phyloP scores from a whole-genome alignment of 1,140 invertebrate species.

The Proales similis region DNA sequence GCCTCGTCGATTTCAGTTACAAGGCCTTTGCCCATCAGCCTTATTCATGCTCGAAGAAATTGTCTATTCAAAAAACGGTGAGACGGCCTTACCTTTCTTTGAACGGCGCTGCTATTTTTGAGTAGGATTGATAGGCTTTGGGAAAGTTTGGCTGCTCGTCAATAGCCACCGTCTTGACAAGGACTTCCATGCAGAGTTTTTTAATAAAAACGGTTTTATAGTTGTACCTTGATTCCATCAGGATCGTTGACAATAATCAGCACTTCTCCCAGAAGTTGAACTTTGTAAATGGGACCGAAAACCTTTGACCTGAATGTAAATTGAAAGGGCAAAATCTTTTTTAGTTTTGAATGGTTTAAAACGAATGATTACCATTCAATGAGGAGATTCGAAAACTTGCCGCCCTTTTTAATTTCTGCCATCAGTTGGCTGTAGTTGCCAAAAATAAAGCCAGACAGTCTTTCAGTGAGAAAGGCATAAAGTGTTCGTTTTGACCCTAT shows the following conservation, averaged over 20 bases:
- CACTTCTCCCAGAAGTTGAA: conserved; percentile 5
- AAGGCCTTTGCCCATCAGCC: neutral
- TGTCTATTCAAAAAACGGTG: conserved; percentile 12
- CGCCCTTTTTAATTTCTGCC: neutral
- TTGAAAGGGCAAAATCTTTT: too few species aligned
- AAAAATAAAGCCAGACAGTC: conserved; percentile 18
- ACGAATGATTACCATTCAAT: too few species aligned
- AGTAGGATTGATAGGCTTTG: too few species aligned
- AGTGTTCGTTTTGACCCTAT: too few species aligned
- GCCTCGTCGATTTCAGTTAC: neutral
- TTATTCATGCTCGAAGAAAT: too few species aligned
- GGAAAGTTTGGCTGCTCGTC: too few species aligned
- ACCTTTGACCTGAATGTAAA: too few species aligned
- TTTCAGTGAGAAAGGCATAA: neutral
- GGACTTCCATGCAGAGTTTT: too few species aligned
- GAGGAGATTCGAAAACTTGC: neutral
- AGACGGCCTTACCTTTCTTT: neutral
- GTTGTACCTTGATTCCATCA: neutral
- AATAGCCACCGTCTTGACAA: too few species aligned
- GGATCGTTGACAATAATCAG: conserved; percentile 3
- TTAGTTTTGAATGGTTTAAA: too few species aligned
- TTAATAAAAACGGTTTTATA: too few species aligned
- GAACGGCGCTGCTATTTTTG: neutral
- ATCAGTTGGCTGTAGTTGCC: conserved; percentile 13
- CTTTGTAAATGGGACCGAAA: neutral